These are phyloP conservation scores for Brenthis hecate DNA, from an alignment of 2,888 invertebrate genomes.

Conservation along the genomic window DNA sequence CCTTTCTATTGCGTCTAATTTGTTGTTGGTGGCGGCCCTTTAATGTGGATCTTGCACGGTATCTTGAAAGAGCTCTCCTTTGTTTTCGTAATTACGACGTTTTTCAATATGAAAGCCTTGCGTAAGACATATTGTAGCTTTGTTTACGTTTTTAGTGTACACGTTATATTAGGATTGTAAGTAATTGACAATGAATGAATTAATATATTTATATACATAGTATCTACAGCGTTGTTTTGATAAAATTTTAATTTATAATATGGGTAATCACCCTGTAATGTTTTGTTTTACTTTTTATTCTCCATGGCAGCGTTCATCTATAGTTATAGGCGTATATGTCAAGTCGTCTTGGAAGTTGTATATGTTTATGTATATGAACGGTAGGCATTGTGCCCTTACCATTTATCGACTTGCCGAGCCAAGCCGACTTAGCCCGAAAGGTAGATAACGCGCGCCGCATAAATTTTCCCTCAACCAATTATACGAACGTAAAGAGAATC, in stretches of 20 bases:
- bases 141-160: constrained; percentile 32
- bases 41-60: constrained; percentile 65
- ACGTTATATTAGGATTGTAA: constrained; percentile 3
- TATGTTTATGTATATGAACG: constrained; percentile 40
- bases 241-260: no score
- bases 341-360: constrained; percentile 23
- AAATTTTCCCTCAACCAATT: constrained; percentile 70
- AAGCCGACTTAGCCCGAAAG: constrained; percentile 49
- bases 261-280: neutral
- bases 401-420: constrained; percentile 51
- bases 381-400: constrained; percentile 45
- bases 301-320: neutral
- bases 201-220: no score
- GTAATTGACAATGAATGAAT: neutral
- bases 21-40: constrained; percentile 67
- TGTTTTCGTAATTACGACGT: constrained; percentile 62
- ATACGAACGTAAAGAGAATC: constrained; percentile 56
- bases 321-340: constrained; percentile 9
- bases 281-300: constrained; percentile 4
- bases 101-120: constrained; percentile 48
- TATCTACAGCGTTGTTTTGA: no score
- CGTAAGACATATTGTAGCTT: constrained; percentile 44
- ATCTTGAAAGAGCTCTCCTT: constrained; percentile 56
- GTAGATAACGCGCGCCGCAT: constrained; percentile 61
- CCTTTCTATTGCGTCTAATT: constrained; percentile 68